phyloP scores from a whole-genome alignment of 2,113 vertebrate genomes.

The Serilophus lunatus region DNA sequence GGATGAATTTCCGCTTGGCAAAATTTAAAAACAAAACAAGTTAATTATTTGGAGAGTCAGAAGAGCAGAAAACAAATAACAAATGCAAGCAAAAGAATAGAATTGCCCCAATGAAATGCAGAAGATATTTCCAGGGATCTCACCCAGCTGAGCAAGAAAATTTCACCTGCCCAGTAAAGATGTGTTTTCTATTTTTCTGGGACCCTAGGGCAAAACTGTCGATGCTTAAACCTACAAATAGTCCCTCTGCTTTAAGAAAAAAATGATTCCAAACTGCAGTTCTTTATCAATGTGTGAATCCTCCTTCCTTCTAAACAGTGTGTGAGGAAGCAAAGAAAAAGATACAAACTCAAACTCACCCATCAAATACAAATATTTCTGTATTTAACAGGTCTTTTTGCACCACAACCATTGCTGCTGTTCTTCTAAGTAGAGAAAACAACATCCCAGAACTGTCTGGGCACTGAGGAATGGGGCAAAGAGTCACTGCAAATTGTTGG shows the following conservation, averaged over 20 bases:
- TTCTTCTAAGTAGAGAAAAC: background rate
- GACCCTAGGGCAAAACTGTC: background rate
- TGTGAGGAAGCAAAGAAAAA: background rate
- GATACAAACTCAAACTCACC: background rate
- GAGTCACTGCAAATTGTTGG: background rate
- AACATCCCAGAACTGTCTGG: background rate
- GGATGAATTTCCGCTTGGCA: background rate
- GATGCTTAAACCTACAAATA: background rate
- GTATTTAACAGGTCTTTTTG: background rate
- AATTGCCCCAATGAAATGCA: background rate
- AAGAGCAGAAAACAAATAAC: background rate
- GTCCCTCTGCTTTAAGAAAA: background rate
- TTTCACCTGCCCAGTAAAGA: background rate
- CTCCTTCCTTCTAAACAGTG: background rate
- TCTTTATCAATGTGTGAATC: background rate
- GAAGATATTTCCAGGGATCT: background rate
- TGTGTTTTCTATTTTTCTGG: background rate
- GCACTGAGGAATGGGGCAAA: background rate
- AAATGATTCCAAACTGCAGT: background rate
- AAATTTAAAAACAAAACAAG: background rate
- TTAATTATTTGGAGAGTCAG: background rate
- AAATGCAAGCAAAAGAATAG: background rate
- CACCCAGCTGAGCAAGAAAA: background rate
- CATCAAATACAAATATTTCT: background rate
- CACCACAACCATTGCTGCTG: background rate